Evolutionary conservation across 2,888 invertebrate species (phyloP).

Genomic region (Microplitis manilae): DNA sequence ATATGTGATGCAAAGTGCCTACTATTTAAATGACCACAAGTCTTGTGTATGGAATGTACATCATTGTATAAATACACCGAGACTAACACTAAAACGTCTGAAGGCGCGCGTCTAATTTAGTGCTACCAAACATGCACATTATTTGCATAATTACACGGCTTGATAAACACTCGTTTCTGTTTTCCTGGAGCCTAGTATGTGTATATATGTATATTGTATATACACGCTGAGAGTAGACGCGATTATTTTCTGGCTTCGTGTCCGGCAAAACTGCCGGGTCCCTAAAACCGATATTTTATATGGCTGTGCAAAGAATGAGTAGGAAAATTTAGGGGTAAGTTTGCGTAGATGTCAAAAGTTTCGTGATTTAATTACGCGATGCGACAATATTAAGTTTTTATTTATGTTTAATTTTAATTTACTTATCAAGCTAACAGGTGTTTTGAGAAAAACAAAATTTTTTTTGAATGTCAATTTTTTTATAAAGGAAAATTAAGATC

Average conservation of each 20-base stretch:
- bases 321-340: not conserved
- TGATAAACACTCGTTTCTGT: slow-evolving; percentile 57
- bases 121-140: slow-evolving; percentile 59
- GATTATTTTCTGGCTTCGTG: slow-evolving; percentile 12
- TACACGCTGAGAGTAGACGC: not conserved
- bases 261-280: slow-evolving; percentile 10
- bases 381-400: not conserved
- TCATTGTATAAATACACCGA: slow-evolving; percentile 37
- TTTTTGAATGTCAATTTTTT: too few relatives aligned
- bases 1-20: not conserved
- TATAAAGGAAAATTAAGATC: too few relatives aligned
- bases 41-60: slow-evolving; percentile 15
- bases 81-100: slow-evolving; percentile 37
- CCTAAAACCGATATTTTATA: not conserved
- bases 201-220: not conserved
- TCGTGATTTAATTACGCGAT: not conserved
- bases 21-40: not conserved
- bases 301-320: not conserved
- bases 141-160: slow-evolving; percentile 60
- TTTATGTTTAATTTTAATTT: too few relatives aligned
- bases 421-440: too few relatives aligned
- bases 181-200: slow-evolving; percentile 43
- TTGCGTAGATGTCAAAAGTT: not conserved
- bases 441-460: too few relatives aligned
- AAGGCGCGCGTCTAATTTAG: slow-evolving; percentile 55